These are phyloP conservation scores for Megalops cyprinoides DNA, from an alignment of 2,797 vertebrate species.

Conservation along the genomic window DNA sequence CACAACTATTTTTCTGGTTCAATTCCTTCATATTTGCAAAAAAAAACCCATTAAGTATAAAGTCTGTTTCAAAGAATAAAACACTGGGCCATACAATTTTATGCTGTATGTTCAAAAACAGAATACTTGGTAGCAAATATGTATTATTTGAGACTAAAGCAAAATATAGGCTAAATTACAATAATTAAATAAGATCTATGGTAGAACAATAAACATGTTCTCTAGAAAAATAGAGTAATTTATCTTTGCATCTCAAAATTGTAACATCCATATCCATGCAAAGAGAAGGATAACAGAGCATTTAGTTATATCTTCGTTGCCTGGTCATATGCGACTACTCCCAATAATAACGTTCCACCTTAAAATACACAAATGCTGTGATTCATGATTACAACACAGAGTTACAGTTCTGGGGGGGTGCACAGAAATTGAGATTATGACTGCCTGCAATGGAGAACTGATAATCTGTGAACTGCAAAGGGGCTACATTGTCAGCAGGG, in stretches of 20 bases:
- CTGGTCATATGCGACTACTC: neutral
- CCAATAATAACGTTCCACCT: neutral
- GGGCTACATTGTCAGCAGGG: neutral
- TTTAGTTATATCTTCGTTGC: neutral
- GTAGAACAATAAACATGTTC: neutral
- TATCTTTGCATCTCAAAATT: neutral
- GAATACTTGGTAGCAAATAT: neutral
- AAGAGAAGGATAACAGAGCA: neutral
- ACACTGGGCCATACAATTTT: neutral
- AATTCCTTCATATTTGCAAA: neutral
- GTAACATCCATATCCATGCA: neutral
- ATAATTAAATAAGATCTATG: neutral
- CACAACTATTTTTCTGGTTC: neutral
- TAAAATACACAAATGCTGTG: conserved; percentile 2
- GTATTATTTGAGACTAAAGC: neutral
- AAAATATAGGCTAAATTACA: neutral
- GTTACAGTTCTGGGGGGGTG: neutral
- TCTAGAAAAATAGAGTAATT: neutral
- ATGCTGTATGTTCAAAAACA: neutral
- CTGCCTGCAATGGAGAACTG: neutral
- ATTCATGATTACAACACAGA: neutral
- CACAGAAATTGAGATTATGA: neutral
- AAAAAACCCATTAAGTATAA: neutral
- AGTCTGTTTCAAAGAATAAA: neutral
- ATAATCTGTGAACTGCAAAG: neutral